Conservation (phyloP, 2,888 invertebrate species). For the Tortricodes alternella region DNA sequence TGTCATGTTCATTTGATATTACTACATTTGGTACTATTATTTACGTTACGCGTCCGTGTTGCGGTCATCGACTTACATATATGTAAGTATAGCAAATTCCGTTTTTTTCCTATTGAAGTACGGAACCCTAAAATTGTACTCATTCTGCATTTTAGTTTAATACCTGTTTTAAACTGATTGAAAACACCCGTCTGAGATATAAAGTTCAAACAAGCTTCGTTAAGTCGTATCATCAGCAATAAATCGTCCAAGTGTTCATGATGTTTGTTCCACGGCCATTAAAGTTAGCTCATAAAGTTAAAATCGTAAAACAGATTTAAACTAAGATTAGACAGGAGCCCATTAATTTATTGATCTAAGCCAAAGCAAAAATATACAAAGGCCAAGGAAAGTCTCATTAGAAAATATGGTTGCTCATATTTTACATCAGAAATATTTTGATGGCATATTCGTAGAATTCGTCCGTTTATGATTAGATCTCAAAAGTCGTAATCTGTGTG, state of each 20-base stretch:
- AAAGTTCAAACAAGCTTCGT: conserved; percentile 4
- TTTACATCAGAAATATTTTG: too few species aligned
- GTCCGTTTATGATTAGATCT: too few species aligned
- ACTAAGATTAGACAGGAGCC: conserved; percentile 3
- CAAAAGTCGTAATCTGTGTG: too few species aligned
- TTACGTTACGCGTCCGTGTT: too few species aligned
- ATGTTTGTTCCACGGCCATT: conserved; percentile 11
- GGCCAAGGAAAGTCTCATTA: not conserved
- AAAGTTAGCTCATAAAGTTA: conserved; percentile 5
- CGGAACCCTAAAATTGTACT: too few species aligned
- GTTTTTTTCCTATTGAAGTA: too few species aligned
- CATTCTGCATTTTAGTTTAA: not conserved
- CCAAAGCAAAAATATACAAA: not conserved
- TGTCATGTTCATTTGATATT: too few species aligned
- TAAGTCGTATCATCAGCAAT: conserved; percentile 6
- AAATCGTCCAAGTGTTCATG: conserved; percentile 13
- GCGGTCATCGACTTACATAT: too few species aligned
- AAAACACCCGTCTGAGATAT: not conserved
- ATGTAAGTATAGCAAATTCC: too few species aligned
- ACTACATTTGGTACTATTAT: too few species aligned
- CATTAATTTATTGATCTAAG: conserved; percentile 1
- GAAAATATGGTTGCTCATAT: too few species aligned
- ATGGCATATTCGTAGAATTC: not conserved
- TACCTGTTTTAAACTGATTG: conserved; percentile 2
- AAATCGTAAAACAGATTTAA: conserved; percentile 12